Base-by-base conservation (phyloP, 2,888 invertebrate genomes). In the Atherix ibis region DNA sequence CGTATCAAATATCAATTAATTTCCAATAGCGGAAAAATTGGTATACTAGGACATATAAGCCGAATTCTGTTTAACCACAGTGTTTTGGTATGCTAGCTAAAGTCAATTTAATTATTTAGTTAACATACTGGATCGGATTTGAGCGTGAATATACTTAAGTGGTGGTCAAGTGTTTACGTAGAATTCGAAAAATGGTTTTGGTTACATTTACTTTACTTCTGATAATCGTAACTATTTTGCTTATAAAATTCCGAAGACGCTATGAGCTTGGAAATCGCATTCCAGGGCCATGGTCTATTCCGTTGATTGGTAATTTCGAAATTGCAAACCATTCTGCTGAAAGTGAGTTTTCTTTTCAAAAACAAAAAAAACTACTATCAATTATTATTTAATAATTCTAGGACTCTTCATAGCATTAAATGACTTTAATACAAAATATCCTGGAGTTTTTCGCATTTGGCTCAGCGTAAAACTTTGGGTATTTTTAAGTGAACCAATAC, bases 401-500 rank as follows among this genome's bases (percentile, higher is more conserved):
- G 35, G n/a, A 10, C 15, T 35, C 3, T 35, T 35, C 24, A 5
- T 17, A n/a, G 31, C 29, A 31, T 15, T 57, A 19, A 48, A 50
- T 22, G 46, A 50, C 24, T 35, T 48, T 15, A 49, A 56, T 3
- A 45, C 47, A 14, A 46, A 42, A n/a, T 55, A 48, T 18, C 40
- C 47, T 4, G 36, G 43, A 34, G 48, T 54, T 5, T 58, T 51
- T 42, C 51, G 58, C 5, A 39, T 58, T 2, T 58, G 57, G 55
- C 31, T 58, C 24, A 58, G 58, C 0, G 49, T 54, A 5, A 46
- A 53, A 34, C 40, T 58, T 12, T 58, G 58, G 58, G 50, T 58
- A 4, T 58, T 58, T 32, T 37, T 58, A 2, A 48, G 55, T 36
- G 46, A 46, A 5, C 48, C 58, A 3, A 49, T 54, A 36, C 56